A percentile compares a stretch with the other conserved stretches of the same genome.
phyloP scores from a whole-genome alignment of 1,140 invertebrate genomes.

The Cyrtorhinus lividipennis region DNA sequence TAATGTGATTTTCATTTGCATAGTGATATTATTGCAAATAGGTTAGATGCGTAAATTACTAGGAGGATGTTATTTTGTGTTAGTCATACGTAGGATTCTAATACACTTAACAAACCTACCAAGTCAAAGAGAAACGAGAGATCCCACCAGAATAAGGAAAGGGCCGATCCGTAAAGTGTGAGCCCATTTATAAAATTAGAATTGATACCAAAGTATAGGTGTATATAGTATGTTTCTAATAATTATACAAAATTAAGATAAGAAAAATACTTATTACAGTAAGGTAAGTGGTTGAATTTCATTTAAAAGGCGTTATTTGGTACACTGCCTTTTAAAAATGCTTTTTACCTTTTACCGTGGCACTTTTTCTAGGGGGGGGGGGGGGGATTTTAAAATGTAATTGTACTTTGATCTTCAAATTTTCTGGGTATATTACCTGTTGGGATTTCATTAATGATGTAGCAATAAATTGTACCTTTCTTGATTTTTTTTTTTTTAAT shows the following conservation, averaged over 20 bases:
- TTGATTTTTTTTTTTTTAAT: too few relatives aligned
- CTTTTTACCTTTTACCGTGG: background rate
- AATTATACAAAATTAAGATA: background rate
- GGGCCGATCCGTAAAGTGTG: background rate
- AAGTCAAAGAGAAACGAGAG: background rate
- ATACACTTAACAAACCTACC: background rate
- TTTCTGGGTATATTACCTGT: too few relatives aligned
- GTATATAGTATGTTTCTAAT: background rate
- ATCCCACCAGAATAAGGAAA: background rate
- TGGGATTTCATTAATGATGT: too few relatives aligned
- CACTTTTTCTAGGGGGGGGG: background rate
- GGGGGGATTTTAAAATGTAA: too few relatives aligned
- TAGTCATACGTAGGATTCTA: background rate
- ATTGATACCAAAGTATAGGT: slow-evolving; percentile 3
- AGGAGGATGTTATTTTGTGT: background rate
- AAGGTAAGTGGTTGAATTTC: background rate
- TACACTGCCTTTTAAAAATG: background rate
- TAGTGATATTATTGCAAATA: background rate
- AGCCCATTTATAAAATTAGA: background rate
- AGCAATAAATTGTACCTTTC: too few relatives aligned
- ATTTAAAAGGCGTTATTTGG: background rate
- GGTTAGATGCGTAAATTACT: background rate
- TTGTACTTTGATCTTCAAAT: too few relatives aligned
- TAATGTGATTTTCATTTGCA: background rate
- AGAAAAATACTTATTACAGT: too few relatives aligned